Evolutionary conservation across 92 coral and sea anemone species (phyloP).

Genomic region (Umimayanthus kanabou): DNA sequence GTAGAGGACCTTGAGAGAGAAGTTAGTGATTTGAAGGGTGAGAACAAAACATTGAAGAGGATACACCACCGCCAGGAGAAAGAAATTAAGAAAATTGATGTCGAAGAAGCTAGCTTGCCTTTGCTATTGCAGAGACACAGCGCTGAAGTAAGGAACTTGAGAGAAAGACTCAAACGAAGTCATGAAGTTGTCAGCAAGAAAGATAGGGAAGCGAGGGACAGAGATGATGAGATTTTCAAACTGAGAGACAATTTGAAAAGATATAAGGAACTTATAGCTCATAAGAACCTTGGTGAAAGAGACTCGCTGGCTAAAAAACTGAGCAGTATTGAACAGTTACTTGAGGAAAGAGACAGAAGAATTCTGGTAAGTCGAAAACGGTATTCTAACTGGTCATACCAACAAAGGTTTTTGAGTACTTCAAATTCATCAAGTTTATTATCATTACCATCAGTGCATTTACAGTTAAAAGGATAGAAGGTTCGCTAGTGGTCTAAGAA

Average conservation of each 20-base stretch:
- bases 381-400: too few relatives aligned
- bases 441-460: too few relatives aligned
- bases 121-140: conserved; percentile 82
- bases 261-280: conserved; percentile 67
- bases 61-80: conserved; percentile 80
- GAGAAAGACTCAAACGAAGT: conserved; percentile 72
- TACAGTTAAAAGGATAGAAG: too few relatives aligned
- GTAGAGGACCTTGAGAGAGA: conserved; percentile 88
- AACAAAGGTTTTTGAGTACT: too few relatives aligned
- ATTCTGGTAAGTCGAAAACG: conserved; percentile 65
- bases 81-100: conserved; percentile 73
- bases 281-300: conserved; percentile 80
- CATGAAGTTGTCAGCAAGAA: conserved; percentile 67
- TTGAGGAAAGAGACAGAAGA: conserved; percentile 72
- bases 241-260: conserved; percentile 74
- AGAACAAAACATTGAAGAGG: conserved; percentile 82
- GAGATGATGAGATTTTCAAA: conserved; percentile 74
- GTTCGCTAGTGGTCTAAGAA: too few relatives aligned
- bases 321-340: conserved; percentile 55
- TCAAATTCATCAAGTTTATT: too few relatives aligned
- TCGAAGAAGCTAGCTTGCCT: conserved; percentile 85
- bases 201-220: conserved; percentile 74
- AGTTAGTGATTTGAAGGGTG: conserved; percentile 67
- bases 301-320: conserved; percentile 76
- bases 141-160: conserved; percentile 80